Base-by-base conservation (phyloP, 2,797 vertebrate genomes). In the Macropodus opercularis region DNA sequence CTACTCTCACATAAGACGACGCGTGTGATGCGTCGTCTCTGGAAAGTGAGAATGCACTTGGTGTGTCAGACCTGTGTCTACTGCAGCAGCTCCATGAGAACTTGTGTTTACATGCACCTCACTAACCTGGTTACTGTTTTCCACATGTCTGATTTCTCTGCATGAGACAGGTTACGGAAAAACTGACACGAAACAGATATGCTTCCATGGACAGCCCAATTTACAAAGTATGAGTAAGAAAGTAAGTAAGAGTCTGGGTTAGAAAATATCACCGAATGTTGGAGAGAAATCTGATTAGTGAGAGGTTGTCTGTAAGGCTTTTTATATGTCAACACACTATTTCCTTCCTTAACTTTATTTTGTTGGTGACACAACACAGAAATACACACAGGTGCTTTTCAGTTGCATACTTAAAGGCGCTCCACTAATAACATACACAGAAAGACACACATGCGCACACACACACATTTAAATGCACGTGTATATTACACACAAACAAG, bases 401-500 rank as follows among this genome's bases (percentile, higher is more conserved):
- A n/a, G n/a, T n/a, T n/a, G n/a, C n/a, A n/a, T n/a, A n/a, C n/a
- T n/a, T n/a, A n/a, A n/a, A n/a, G n/a, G n/a, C n/a, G n/a, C n/a
- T n/a, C n/a, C n/a, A n/a, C n/a, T n/a, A n/a, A n/a, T 68, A 36
- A 64, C 41, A 72, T 50, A 23, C 62, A 55, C 24, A 59, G 40
- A 36, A n/a, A 24, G 29, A 29, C 21, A 27, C 24, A 63, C 72
- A 73, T 67, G 79, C 79, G 60, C 21, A 64, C 10, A 3, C 18
- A 41, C 15, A 13, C 54, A 39, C 11, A 19, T 6, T 9, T 8
- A 63, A 63, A 40, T 27, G 51, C 22, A 47, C 34, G 18, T 24
- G 29, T 42, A 53, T 12, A 49, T 63, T 61, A 62, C 54, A 82
- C 63, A 75, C 54, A 84, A 75, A 81, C 67, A 5, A 68, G 75